Base-by-base conservation (phyloP, 2,888 invertebrate species). In the Thymelicus acteon region DNA sequence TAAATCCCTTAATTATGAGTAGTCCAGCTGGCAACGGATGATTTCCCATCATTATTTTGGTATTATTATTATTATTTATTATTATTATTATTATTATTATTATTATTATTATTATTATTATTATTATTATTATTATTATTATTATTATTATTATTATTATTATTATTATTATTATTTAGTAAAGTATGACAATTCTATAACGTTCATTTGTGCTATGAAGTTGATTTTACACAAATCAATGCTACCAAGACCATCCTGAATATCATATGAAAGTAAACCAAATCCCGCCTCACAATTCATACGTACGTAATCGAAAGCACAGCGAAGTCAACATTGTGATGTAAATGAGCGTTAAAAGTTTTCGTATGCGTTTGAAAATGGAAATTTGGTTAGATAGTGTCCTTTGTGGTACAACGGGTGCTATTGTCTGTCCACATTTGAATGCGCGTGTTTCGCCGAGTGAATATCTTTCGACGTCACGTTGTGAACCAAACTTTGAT, bases 281-380 rank as follows among this genome's bases (percentile, higher is more conserved):
- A 39, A 58, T 54, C 58, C 39, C 58, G 8, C 58, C 2, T 31
- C 31, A 39, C 37, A n/a, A 58, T 15, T 39, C 37, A 58, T 39
- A 39, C 58, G 39, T 58, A 49, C 15, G n/a, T 15, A 58, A 58
- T 58, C 58, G 39, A 39, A 58, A 37, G 37, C 58, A 37, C 54
- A n/a, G 54, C 12, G 24, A 24, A 54, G 58, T 58, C 58, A 39
- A 39, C 58, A 58, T 58, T 61, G 63, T 63, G n/a, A 63, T 63
- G 63, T 63, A 63, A 63, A 63, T 63, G 63, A 39, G 63, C 49
- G 48, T 63, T 49, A 63, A 48, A 63, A 63, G 63, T 63, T 63
- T 54, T 62, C 62, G 49, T 52, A 39, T 52, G 49, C 52, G 52
- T 63, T 63, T 49, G 63, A 63, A 63, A 63, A 63, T 63, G 63